Percentiles rank a stretch among this genome's conserved stretches.
Conservation (phyloP, 2,888 invertebrate species). For the Ophion obscuratus region DNA sequence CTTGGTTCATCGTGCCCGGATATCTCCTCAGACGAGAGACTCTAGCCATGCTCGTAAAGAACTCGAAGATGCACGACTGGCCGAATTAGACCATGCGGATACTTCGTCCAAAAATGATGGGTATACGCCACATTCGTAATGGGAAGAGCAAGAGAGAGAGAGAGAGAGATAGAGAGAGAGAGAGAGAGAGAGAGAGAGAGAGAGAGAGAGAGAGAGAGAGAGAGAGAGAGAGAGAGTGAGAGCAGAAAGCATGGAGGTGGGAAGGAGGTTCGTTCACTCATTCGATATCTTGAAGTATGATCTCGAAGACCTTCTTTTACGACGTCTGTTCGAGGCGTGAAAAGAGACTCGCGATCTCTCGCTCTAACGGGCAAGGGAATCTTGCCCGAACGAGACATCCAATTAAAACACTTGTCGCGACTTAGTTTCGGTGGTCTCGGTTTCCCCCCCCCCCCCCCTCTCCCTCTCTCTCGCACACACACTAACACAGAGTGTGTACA, state of each 20-base stretch:
- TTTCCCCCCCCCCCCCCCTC: neutral
- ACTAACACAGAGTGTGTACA: neutral
- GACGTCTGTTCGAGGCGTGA: constrained; percentile 62
- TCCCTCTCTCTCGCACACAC: neutral
- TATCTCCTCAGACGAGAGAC: constrained; percentile 9
- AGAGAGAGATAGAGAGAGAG: neutral
- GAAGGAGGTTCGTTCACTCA: constrained; percentile 52
- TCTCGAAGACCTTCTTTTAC: constrained; percentile 53
- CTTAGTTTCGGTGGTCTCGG: constrained; percentile 35
- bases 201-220: constrained; percentile 32
- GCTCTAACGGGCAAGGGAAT: constrained; percentile 45
- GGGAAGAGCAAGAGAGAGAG: constrained; percentile 39
- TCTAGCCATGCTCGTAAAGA: constrained; percentile 52
- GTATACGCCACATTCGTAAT: constrained; percentile 60
- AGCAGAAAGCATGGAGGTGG: neutral
- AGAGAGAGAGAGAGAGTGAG: constrained; percentile 23
- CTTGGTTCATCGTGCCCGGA: constrained; percentile 26
- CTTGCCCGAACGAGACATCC: constrained; percentile 55
- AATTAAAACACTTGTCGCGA: constrained; percentile 62
- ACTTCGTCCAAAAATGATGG: constrained; percentile 62
- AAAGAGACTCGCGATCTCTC: constrained; percentile 52
- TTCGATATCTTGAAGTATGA: constrained; percentile 63
- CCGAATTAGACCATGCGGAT: constrained; percentile 56
- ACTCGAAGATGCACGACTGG: constrained; percentile 59
- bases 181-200: constrained; percentile 38